Percentiles rank a stretch among this genome's conserved stretches.
phyloP scores from a whole-genome alignment of 2,113 vertebrate species.

The Nesoenas mayeri region DNA sequence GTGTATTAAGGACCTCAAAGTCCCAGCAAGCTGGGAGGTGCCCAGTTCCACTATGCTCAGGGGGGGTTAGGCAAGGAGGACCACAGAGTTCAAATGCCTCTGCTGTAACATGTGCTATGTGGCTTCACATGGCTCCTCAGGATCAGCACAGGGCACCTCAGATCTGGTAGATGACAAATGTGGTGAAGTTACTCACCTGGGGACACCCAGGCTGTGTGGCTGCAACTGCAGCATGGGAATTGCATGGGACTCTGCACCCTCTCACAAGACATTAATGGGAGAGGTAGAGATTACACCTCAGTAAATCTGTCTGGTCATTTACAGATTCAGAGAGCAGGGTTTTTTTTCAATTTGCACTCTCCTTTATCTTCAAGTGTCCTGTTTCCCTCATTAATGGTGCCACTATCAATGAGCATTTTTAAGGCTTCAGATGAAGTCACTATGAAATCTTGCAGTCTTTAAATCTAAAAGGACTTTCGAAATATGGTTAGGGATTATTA shows the following conservation, averaged over 20 bases:
- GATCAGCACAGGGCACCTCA: neutral
- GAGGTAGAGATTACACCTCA: neutral
- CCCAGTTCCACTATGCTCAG: neutral
- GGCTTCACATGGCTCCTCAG: neutral
- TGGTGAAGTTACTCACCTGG: too few species aligned
- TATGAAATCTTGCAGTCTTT: neutral
- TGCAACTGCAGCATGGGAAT: neutral
- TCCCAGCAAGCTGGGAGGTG: neutral
- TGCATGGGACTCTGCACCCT: neutral
- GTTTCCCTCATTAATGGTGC: neutral
- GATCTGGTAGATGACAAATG: neutral
- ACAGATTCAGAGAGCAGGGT: neutral
- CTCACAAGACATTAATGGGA: neutral
- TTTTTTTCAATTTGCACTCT: neutral
- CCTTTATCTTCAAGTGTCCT: neutral
- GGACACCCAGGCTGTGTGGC: neutral
- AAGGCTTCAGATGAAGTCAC: neutral
- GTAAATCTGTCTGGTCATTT: neutral
- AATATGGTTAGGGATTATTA: neutral
- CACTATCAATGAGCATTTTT: neutral
- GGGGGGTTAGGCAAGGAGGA: neutral
- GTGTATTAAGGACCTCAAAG: neutral
- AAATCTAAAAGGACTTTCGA: neutral
- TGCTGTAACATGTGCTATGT: fast-evolving
- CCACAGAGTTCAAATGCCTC: neutral